Percentiles rank a stretch among this genome's conserved stretches.
Conservation (phyloP, 1,140 invertebrate species). For the Drosophila bifasciata region DNA sequence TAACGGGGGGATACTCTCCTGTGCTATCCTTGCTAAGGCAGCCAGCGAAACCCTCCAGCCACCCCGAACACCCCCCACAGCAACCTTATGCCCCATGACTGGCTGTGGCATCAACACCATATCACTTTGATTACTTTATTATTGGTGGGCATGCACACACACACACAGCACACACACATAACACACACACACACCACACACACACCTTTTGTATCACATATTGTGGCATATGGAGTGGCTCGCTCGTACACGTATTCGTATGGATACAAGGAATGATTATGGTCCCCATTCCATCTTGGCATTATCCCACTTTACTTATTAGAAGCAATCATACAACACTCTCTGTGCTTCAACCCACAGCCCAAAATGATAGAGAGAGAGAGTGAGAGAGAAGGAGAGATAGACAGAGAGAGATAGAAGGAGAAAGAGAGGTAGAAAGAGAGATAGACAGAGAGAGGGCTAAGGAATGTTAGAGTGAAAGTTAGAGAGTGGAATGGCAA, state of each 20-base stretch:
- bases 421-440: no score
- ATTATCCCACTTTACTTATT: slow-evolving; percentile 77
- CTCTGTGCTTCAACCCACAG: slow-evolving; percentile 11
- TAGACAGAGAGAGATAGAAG: no score
- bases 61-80: no score
- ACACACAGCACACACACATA: not conserved
- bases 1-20: slow-evolving; percentile 39
- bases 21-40: not conserved
- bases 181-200: slow-evolving; percentile 9
- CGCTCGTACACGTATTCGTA: no score
- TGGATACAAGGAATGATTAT: slow-evolving; percentile 40
- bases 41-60: no score
- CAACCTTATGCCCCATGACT: not conserved
- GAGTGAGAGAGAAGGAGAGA: not conserved
- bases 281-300: slow-evolving; percentile 8
- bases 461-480: no score
- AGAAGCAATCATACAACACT: slow-evolving; percentile 71
- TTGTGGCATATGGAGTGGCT: no score
- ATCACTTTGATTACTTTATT: slow-evolving; percentile 81
- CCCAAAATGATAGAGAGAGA: not conserved
- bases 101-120: slow-evolving; percentile 68
- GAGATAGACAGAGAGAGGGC: no score
- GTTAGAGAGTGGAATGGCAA: no score
- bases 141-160: slow-evolving; percentile 59
- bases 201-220: slow-evolving; percentile 27